Evolutionary conservation across 1,140 invertebrate species (phyloP).

Genomic region (Geopemphigus sp.): DNA sequence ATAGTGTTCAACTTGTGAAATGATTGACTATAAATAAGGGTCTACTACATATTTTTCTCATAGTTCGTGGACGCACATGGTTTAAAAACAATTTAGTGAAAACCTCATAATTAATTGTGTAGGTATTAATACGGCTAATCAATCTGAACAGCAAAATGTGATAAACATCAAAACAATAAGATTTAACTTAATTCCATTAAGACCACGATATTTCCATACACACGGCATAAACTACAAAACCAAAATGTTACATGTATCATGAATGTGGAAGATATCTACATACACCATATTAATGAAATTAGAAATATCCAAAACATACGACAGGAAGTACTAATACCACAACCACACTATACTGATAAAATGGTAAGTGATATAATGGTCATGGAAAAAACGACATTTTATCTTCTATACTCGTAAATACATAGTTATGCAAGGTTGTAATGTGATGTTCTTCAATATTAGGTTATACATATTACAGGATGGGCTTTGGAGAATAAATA

Average conservation of each 20-base stretch:
- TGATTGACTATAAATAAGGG: background rate
- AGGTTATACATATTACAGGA: no score
- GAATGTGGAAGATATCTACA: no score
- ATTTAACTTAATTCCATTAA: background rate
- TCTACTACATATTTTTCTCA: slow-evolving; percentile 33
- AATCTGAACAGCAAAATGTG: background rate
- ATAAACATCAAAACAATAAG: background rate
- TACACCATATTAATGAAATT: background rate
- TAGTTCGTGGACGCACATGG: slow-evolving; percentile 30
- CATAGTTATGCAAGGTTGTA: no score
- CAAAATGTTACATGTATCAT: background rate
- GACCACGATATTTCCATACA: background rate
- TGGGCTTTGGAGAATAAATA: no score
- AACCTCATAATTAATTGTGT: background rate
- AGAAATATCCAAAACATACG: slow-evolving; percentile 35
- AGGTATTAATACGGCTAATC: background rate
- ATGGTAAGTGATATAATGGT: background rate
- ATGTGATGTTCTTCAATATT: no score
- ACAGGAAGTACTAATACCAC: slow-evolving; percentile 25
- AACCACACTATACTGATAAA: background rate
- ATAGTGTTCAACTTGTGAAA: background rate
- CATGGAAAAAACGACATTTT: background rate
- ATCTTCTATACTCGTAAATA: no score
- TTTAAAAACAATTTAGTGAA: slow-evolving; percentile 1
- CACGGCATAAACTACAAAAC: background rate